These are phyloP conservation scores for Pammene fasciana DNA, from an alignment of 2,888 invertebrate species.

Conservation along the genomic window DNA sequence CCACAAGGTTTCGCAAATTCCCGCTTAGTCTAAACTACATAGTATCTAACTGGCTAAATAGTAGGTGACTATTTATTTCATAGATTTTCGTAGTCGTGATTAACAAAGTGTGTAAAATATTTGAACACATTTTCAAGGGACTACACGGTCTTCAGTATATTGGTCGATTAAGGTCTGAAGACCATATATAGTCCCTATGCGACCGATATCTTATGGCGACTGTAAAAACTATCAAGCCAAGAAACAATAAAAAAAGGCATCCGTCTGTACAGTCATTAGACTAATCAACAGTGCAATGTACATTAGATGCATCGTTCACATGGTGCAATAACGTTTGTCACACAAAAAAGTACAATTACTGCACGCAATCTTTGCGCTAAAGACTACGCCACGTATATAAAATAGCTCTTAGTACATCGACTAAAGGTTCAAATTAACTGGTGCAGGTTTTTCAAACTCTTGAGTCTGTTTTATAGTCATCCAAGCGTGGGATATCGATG, in stretches of 20 bases:
- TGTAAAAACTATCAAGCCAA: no score
- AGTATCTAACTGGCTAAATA: no score
- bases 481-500: slow-evolving; percentile 46
- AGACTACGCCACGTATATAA: background rate
- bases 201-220: no score
- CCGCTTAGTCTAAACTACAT: no score
- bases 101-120: no score
- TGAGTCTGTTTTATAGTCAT: slow-evolving; percentile 26
- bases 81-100: no score
- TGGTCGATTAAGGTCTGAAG: no score
- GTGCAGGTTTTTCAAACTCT: slow-evolving; percentile 6
- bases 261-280: background rate
- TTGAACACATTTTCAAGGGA: no score
- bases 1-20: no score
- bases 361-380: slow-evolving; percentile 11
- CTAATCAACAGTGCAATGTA: slow-evolving; percentile 4
- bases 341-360: slow-evolving; percentile 19
- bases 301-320: slow-evolving; percentile 13
- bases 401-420: background rate
- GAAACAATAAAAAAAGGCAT: background rate
- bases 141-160: no score
- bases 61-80: no score
- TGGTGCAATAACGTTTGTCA: slow-evolving; percentile 26
- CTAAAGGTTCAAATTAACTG: background rate
- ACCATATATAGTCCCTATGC: no score